phyloP scores from a whole-genome alignment of 2,113 vertebrate species.

The Atlantisia rogersi region DNA sequence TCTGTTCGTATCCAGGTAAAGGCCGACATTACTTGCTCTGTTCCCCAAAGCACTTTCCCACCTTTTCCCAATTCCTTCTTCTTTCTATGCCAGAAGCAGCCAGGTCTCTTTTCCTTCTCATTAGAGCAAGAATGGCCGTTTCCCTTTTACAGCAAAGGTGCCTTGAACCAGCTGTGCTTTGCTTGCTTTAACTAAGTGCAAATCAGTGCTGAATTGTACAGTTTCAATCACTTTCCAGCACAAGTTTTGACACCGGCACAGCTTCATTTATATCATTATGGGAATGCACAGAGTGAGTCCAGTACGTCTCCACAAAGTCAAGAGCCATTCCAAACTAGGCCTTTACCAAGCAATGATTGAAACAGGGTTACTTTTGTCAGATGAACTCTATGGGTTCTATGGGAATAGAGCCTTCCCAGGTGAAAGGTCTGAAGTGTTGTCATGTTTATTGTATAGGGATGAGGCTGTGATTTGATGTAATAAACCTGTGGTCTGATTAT shows the following conservation, averaged over 20 bases:
- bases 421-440: neutral
- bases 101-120: neutral
- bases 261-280: neutral
- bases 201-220: neutral
- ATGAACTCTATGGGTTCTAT: neutral
- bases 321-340: neutral
- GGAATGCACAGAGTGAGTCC: neutral
- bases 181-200: neutral
- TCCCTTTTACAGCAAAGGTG: neutral
- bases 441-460: neutral
- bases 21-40: neutral
- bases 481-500: neutral
- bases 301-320: neutral
- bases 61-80: neutral
- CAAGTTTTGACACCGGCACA: neutral
- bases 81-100: neutral
- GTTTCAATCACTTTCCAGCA: neutral
- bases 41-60: neutral
- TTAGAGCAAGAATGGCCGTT: neutral
- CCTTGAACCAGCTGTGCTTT: neutral
- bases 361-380: neutral
- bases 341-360: neutral
- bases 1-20: neutral
- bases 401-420: neutral
- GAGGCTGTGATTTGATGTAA: neutral